Percentiles rank a stretch among this genome's conserved stretches.
phyloP scores from a whole-genome alignment of 1,140 invertebrate species.

The Alviniconcha marisindica region DNA sequence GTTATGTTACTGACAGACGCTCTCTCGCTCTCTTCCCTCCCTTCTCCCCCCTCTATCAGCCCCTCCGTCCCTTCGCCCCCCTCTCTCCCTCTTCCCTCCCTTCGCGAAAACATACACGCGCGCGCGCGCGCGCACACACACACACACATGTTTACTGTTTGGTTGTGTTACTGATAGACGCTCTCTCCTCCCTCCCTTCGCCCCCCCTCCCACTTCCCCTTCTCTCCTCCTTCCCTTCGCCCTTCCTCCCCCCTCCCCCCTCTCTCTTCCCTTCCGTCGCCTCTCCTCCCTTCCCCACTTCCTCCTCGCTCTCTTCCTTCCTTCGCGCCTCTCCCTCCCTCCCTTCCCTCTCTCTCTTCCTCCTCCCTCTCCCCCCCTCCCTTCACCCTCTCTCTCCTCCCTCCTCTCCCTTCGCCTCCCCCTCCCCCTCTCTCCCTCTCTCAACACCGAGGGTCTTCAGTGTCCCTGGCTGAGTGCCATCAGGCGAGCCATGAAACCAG shows the following conservation, averaged over 20 bases:
- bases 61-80: background rate
- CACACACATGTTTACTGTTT: too few relatives aligned
- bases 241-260: background rate
- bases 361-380: background rate
- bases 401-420: constrained; percentile 16
- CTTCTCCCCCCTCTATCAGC: background rate
- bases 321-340: background rate
- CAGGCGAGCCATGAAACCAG: too few relatives aligned
- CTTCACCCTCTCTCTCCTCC: constrained; percentile 19
- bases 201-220: background rate
- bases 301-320: background rate
- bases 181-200: background rate
- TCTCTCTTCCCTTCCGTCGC: background rate
- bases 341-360: background rate
- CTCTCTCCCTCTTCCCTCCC: background rate
- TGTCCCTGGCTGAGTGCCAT: too few relatives aligned
- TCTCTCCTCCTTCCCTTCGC: background rate
- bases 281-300: too few relatives aligned
- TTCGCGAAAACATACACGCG: too few relatives aligned
- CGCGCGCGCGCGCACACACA: too few relatives aligned
- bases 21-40: background rate
- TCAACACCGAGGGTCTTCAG: too few relatives aligned
- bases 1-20: constrained; percentile 1
- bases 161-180: background rate
- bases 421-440: constrained; percentile 15